Percentiles rank a stretch among this genome's conserved stretches.
phyloP scores from a whole-genome alignment of 2,797 vertebrate genomes.

The Enteromius paludinosus region DNA sequence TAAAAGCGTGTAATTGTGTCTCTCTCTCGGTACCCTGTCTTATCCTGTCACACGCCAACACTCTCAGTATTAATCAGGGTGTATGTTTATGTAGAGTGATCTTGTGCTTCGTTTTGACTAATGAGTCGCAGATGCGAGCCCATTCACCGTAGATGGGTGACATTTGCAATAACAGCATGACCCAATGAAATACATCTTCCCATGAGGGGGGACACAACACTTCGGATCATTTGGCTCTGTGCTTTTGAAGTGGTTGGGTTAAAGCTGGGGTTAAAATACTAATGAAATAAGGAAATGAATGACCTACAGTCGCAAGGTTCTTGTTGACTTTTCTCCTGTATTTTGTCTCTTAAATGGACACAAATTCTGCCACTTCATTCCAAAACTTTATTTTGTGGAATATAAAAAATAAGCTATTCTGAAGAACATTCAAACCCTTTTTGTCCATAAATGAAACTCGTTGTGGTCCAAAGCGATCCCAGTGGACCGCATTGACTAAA shows the following conservation, averaged over 20 bases:
- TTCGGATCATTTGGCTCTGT: background rate
- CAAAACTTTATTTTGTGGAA: background rate
- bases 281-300: slow-evolving; percentile 12
- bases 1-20: slow-evolving; percentile 20
- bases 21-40: background rate
- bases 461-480: background rate
- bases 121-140: slow-evolving; percentile 53
- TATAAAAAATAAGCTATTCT: background rate
- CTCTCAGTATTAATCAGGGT: slow-evolving; percentile 24
- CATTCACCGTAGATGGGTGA: slow-evolving; percentile 41
- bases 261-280: slow-evolving; percentile 10
- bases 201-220: background rate
- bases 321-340: background rate
- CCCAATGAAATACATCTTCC: slow-evolving; percentile 3
- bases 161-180: slow-evolving; percentile 34
- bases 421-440: background rate
- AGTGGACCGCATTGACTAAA: background rate
- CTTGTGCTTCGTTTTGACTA: slow-evolving; percentile 42
- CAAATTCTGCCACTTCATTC: background rate
- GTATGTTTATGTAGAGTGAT: slow-evolving; percentile 36
- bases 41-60: slow-evolving; percentile 30
- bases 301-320: background rate
- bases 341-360: background rate
- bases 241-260: background rate
- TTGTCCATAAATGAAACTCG: background rate